These are phyloP conservation scores for Poecile montanus DNA, from an alignment of 2,797 vertebrate genomes.

Conservation along the genomic window DNA sequence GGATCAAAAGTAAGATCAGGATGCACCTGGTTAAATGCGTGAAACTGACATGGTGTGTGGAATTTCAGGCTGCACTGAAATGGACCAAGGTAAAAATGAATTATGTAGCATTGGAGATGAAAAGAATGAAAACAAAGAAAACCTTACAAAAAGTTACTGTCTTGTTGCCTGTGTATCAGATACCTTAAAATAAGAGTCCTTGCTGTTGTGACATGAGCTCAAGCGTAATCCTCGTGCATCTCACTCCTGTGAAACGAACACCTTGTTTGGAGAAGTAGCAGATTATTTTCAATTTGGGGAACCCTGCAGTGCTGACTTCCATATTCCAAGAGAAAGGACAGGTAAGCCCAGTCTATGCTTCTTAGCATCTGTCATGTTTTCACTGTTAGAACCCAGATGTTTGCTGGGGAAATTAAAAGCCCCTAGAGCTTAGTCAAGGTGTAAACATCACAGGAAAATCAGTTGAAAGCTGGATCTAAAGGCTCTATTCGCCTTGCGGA, in stretches of 20 bases:
- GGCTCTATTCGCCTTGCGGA: not conserved
- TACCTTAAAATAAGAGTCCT: conserved; percentile 74
- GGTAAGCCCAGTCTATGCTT: conserved; percentile 75
- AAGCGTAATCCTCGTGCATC: conserved; percentile 51
- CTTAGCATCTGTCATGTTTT: conserved; percentile 73
- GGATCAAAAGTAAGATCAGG: conserved; percentile 66
- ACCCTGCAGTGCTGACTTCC: not conserved
- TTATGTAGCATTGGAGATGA: conserved; percentile 35
- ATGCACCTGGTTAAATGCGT: conserved; percentile 57
- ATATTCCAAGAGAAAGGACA: conserved; percentile 56
- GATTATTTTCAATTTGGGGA: conserved; percentile 68
- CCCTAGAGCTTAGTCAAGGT: not conserved
- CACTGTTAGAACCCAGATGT: conserved; percentile 38
- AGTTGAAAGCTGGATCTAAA: not conserved
- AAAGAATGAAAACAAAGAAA: conserved; percentile 73
- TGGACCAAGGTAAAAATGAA: not conserved
- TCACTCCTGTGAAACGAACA: conserved; percentile 74
- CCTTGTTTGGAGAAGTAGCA: conserved; percentile 73
- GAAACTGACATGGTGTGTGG: not conserved
- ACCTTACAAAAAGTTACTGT: conserved; percentile 58
- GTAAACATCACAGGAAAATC: not conserved
- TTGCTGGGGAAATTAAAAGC: not conserved
- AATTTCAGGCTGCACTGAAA: conserved; percentile 7
- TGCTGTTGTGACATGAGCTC: conserved; percentile 66
- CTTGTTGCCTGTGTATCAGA: conserved; percentile 69